Conservation (phyloP, 2,888 invertebrate species). For the Rugalucina vietnamica region DNA sequence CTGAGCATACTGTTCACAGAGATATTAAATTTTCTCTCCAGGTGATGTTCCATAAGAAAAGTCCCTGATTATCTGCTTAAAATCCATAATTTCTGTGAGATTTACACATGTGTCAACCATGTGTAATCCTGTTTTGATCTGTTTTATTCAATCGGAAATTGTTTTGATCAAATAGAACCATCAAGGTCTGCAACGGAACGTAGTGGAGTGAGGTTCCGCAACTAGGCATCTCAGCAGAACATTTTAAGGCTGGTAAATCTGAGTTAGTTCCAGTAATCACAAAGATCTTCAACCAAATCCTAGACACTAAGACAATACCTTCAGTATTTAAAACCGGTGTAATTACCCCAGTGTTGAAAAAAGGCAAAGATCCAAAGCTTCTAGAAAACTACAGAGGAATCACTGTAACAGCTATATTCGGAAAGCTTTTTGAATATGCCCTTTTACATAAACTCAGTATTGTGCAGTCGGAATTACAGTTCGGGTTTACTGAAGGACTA, state of each 20-base stretch:
- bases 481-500: slow-evolving; percentile 13
- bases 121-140: too few relatives aligned
- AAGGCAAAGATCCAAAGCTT: neutral
- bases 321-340: neutral
- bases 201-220: too few relatives aligned
- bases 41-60: too few relatives aligned
- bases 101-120: too few relatives aligned
- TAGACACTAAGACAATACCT: neutral
- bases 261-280: neutral
- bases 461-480: neutral
- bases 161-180: too few relatives aligned
- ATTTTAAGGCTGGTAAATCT: neutral
- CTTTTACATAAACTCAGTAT: neutral
- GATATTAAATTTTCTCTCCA: too few relatives aligned
- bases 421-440: slow-evolving; percentile 17
- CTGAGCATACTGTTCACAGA: too few relatives aligned
- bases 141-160: too few relatives aligned
- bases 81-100: too few relatives aligned
- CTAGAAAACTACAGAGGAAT: slow-evolving; percentile 17
- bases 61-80: too few relatives aligned
- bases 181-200: too few relatives aligned
- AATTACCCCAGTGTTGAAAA: neutral
- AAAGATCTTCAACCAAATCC: neutral
- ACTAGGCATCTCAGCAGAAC: slow-evolving; percentile 11
- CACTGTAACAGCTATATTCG: neutral